Evolutionary conservation across 1,140 invertebrate species (phyloP), one percentile per base, ranked within the genome.

Genomic region (Apis mellifera): DNA sequence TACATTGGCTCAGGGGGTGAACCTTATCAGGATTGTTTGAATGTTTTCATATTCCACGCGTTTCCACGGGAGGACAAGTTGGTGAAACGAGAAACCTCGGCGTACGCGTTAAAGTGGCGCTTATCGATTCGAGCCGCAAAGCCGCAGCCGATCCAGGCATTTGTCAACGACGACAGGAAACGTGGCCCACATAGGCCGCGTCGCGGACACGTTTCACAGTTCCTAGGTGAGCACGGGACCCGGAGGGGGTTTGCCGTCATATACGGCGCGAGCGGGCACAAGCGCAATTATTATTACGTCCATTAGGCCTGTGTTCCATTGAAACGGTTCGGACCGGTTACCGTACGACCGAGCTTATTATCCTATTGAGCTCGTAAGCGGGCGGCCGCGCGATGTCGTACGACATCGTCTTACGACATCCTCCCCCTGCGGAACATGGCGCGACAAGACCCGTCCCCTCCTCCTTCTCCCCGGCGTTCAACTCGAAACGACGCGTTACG

Each of bases 321-420:
- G 84, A 88, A 87, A 88, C 75, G 54, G 64, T 82, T 76, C 89
- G 87, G 88, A 13, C 64, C 81, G 78, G 76, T 74, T 48, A 75
- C 62, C 57, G 4, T 57, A 68, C 78, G 60, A 69, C 87, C 70
- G 82, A 82, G 89, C 89, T 91, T 90, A 93, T 94, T 94, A 93
- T 93, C 89, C 92, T 92, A 93, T 93, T 93, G 89, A 94, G 91
- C 91, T 92, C 86, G 86, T 93, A 92, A 89, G 85, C 85, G 76
- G 78, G 84, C 79, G 87, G 68, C 64, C 86, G 78, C 85, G 84
- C 83, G 84, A 83, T 87, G 89, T 91, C 87, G 87, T 90, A 89
- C 86, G 86, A 90, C 75, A n/a, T n/a, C 84, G 69, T 90, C 84
- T 86, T 89, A 89, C 89, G 89, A 90, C 89, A 85, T 91, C 89